Conservation (phyloP, 2,113 vertebrate genomes). For the Heterotis niloticus region DNA sequence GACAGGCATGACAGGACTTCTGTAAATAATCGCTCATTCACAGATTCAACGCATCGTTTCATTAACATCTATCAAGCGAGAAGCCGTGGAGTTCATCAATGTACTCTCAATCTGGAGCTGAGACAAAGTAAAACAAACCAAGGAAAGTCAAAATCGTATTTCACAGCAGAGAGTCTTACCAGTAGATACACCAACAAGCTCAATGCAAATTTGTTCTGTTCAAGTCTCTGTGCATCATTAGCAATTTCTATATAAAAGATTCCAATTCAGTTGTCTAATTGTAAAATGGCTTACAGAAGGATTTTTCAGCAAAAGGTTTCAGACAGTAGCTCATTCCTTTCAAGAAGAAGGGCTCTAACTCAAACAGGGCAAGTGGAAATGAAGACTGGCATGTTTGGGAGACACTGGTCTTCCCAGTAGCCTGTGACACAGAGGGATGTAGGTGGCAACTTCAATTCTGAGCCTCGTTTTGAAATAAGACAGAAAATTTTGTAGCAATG, state of each 20-base stretch:
- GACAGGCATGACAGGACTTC: constrained; percentile 13
- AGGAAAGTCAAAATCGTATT: constrained; percentile 4
- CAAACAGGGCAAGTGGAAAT: background rate
- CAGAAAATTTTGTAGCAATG: too few relatives aligned
- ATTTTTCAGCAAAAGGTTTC: background rate
- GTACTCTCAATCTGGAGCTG: background rate
- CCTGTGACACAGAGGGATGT: background rate
- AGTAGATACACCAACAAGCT: constrained; percentile 14
- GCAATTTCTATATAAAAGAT: constrained; percentile 11
- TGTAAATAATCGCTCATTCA: background rate
- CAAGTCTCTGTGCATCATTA: constrained; percentile 23
- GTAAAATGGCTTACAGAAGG: background rate
- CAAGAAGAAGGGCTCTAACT: background rate
- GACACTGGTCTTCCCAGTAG: background rate
- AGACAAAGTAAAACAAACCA: constrained; percentile 1
- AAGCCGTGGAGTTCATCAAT: background rate
- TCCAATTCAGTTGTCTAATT: constrained; percentile 9
- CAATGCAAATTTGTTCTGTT: constrained; percentile 26
- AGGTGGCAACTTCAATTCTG: background rate
- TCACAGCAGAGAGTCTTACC: background rate
- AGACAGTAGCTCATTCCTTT: background rate
- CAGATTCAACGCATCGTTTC: background rate
- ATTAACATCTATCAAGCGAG: background rate
- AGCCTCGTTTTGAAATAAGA: background rate
- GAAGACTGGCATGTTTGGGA: background rate